A percentile compares a stretch with the other conserved stretches of the same genome.
Conservation (phyloP, 2,113 vertebrate genomes). For the Oryzias melastigma region DNA sequence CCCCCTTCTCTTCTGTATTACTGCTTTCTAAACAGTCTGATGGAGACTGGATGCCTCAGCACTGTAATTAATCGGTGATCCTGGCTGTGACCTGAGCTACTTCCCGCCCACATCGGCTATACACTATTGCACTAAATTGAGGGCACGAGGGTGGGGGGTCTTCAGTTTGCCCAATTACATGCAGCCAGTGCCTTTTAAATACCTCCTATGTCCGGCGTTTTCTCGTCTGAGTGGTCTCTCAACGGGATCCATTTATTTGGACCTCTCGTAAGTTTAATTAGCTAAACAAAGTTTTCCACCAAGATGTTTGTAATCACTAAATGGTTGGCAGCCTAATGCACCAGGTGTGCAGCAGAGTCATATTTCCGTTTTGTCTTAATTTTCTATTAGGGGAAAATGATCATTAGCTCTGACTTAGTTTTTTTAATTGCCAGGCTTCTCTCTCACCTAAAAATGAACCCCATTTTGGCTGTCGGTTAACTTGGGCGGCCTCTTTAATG, state of each 20-base stretch:
- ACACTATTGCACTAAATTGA: slow-evolving; percentile 50
- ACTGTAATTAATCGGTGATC: slow-evolving; percentile 67
- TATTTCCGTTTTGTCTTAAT: slow-evolving; percentile 12
- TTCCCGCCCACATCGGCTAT: slow-evolving; percentile 55
- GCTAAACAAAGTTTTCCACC: slow-evolving; percentile 16
- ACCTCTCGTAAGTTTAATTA: slow-evolving; percentile 16
- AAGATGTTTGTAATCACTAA: slow-evolving; percentile 7
- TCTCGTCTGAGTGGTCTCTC: slow-evolving; percentile 1
- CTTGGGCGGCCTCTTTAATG: slow-evolving; percentile 44
- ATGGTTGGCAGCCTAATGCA: neutral
- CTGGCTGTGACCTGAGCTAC: slow-evolving; percentile 56
- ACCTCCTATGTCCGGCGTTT: slow-evolving; percentile 17
- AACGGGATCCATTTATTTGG: slow-evolving; percentile 14
- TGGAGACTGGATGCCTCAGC: slow-evolving; percentile 56
- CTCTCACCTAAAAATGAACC: neutral
- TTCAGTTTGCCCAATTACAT: slow-evolving; percentile 42
- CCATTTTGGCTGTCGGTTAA: slow-evolving; percentile 43
- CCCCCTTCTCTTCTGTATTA: slow-evolving; percentile 22
- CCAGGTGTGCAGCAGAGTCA: too few relatives aligned
- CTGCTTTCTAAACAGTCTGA: slow-evolving; percentile 70
- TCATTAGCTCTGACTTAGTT: slow-evolving; percentile 32
- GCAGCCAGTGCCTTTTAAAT: slow-evolving; percentile 40
- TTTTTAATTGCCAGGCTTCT: too few relatives aligned
- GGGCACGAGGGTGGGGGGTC: slow-evolving; percentile 28
- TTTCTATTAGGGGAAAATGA: slow-evolving; percentile 48